These are phyloP conservation scores for Meiosimyza decipiens DNA, from an alignment of 2,888 invertebrate species.

Conservation along the genomic window DNA sequence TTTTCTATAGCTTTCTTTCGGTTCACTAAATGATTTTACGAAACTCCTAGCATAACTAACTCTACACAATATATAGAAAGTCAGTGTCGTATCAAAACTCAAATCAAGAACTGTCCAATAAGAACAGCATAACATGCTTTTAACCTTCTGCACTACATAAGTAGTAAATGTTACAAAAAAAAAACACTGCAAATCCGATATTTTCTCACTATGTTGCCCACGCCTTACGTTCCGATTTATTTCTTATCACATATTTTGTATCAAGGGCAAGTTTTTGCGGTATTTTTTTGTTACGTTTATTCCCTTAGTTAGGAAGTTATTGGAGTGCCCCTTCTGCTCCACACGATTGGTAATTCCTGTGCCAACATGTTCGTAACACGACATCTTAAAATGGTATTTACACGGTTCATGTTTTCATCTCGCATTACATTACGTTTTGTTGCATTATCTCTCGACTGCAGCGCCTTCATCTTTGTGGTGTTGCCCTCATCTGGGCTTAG, in stretches of 20 bases:
- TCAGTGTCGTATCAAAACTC: too few relatives aligned
- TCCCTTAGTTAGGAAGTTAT: background rate
- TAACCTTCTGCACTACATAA: too few relatives aligned
- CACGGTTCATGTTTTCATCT: conserved; percentile 38
- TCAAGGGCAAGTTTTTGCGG: conserved; percentile 12
- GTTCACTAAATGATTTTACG: too few relatives aligned
- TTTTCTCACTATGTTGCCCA: background rate
- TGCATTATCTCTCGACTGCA: conserved; percentile 19
- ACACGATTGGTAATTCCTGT: conserved; percentile 20
- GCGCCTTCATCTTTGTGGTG: background rate
- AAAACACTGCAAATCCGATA: background rate
- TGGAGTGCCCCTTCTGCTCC: conserved; percentile 47
- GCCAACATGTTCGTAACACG: conserved; percentile 35
- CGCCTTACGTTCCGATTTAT: background rate
- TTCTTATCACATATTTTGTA: conserved; percentile 21
- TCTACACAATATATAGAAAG: too few relatives aligned
- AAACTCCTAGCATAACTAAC: too few relatives aligned
- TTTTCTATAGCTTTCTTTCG: too few relatives aligned
- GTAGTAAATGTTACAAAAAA: too few relatives aligned
- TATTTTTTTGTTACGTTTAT: conserved; percentile 26
- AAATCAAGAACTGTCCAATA: too few relatives aligned
- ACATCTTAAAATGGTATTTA: conserved; percentile 37
- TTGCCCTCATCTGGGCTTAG: background rate
- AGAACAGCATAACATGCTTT: too few relatives aligned
- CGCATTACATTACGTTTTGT: conserved; percentile 29